Conservation (phyloP, 1,140 invertebrate genomes). For the Pissodes strobi region DNA sequence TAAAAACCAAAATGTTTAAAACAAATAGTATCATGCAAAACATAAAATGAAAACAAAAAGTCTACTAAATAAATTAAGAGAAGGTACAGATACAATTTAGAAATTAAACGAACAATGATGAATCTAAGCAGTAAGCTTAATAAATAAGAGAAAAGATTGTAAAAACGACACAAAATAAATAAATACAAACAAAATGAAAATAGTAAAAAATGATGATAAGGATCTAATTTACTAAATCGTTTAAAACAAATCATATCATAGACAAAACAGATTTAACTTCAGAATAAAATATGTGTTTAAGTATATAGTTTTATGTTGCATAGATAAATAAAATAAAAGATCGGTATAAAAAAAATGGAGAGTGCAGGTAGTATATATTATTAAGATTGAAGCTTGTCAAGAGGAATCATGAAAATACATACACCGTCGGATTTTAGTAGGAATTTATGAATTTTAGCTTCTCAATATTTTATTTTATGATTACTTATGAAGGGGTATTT, state of each 20-base stretch:
- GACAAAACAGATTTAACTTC: not conserved
- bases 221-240: constrained; percentile 34
- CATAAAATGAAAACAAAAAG: constrained; percentile 37
- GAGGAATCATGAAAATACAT: no score
- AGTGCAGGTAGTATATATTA: no score
- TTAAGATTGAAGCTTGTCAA: no score
- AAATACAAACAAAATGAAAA: constrained; percentile 34
- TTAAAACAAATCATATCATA: constrained; percentile 11
- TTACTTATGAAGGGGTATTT: no score
- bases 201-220: constrained; percentile 27
- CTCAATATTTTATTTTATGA: no score
- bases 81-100: constrained; percentile 17
- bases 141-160: constrained; percentile 27
- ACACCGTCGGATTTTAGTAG: no score
- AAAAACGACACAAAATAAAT: constrained; percentile 27
- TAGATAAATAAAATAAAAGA: no score
- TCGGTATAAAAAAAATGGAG: no score
- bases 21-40: constrained; percentile 35
- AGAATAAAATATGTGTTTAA: not conserved
- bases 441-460: no score
- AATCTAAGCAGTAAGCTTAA: constrained; percentile 47
- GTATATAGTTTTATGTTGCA: no score
- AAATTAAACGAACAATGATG: constrained; percentile 36
- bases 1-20: constrained; percentile 22
- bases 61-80: constrained; percentile 17